A percentile compares a stretch with the other conserved stretches of the same genome.
Conservation (phyloP, 37 sponge, comb jelly and placozoan species). For the Oopsacas minuta region DNA sequence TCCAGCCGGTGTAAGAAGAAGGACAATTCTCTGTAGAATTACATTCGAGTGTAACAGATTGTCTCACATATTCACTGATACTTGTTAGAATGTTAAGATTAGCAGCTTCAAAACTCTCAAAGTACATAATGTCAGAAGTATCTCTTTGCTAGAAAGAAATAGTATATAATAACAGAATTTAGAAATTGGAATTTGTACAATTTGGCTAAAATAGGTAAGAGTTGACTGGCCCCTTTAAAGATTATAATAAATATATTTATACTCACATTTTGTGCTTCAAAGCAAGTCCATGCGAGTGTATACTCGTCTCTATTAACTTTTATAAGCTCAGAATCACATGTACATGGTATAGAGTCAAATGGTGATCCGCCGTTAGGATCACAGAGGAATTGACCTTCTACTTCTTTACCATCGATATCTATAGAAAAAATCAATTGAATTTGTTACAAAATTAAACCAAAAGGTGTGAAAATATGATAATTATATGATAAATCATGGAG, state of each 20-base stretch:
- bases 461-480: no score
- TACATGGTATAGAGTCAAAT: background rate
- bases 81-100: background rate
- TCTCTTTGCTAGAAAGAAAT: background rate
- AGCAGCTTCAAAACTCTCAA: background rate
- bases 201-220: no score
- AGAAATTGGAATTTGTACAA: background rate
- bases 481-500: no score
- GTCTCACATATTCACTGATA: background rate
- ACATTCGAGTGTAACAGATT: background rate
- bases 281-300: background rate
- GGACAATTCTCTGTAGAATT: background rate
- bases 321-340: background rate
- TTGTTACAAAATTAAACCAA: no score
- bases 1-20: background rate
- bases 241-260: no score
- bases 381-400: background rate
- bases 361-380: background rate
- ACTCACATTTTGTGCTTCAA: background rate
- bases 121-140: background rate
- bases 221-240: no score
- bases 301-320: background rate
- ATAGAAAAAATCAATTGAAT: background rate
- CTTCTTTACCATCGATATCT: background rate
- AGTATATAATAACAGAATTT: background rate